A percentile compares a stretch with the other conserved stretches of the same genome.
phyloP scores from a whole-genome alignment of 2,797 vertebrate genomes.

The Choloepus didactylus region DNA sequence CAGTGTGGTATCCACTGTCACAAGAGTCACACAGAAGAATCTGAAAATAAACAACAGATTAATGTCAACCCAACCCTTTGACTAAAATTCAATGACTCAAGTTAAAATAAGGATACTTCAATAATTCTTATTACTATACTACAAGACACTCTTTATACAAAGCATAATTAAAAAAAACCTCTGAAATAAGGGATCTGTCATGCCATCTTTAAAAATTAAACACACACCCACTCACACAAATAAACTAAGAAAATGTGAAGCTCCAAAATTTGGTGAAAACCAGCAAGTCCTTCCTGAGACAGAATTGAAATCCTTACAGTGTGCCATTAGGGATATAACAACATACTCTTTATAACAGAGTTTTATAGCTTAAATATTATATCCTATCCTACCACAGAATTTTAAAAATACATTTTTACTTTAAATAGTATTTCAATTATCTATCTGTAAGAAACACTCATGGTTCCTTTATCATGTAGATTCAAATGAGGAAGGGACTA shows the following conservation, averaged over 20 bases:
- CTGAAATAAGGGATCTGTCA: conserved; percentile 18
- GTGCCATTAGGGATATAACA: not conserved
- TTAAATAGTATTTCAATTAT: conserved; percentile 45
- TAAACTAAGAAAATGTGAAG: not conserved
- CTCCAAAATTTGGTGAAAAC: conserved; percentile 23
- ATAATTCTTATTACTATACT: conserved; percentile 37
- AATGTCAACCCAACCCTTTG: conserved; percentile 56
- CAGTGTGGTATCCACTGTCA: conserved; percentile 97
- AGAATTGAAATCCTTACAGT: not conserved
- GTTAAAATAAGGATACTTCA: conserved; percentile 56
- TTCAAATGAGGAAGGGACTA: not conserved
- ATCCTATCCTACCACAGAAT: not conserved
- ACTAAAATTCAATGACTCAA: conserved; percentile 19
- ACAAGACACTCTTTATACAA: conserved; percentile 18
- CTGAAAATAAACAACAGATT: conserved; percentile 86
- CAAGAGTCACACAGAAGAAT: conserved; percentile 98
- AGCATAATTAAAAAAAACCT: conserved; percentile 10
- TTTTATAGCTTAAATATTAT: conserved; percentile 32
- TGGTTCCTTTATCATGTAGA: conserved; percentile 30
- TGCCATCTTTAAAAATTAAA: not conserved
- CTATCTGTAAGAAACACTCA: not conserved
- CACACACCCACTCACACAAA: not conserved
- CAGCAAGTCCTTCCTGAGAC: not conserved
- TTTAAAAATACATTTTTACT: conserved; percentile 16
- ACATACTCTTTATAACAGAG: not conserved